Conservation (phyloP, 2,797 vertebrate genomes). For the Psittacula echo region DNA sequence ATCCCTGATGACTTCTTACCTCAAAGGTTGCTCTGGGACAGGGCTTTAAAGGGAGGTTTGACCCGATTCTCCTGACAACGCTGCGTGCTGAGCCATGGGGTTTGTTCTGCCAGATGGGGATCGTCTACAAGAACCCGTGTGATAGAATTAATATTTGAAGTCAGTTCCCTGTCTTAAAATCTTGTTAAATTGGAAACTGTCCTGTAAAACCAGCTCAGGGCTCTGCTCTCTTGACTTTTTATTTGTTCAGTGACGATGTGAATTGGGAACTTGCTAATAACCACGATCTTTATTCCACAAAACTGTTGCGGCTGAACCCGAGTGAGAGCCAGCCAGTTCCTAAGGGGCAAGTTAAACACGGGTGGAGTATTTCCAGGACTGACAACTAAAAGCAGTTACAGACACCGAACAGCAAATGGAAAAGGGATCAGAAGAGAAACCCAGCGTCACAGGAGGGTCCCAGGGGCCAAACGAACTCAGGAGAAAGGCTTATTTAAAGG, state of each 20-base stretch:
- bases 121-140: slow-evolving; percentile 78
- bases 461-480: not conserved
- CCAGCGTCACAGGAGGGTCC: fast-evolving
- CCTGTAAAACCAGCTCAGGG: fast-evolving
- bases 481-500: not conserved
- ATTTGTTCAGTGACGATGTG: not conserved
- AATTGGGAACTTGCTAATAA: not conserved
- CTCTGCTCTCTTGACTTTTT: not conserved
- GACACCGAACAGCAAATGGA: not conserved
- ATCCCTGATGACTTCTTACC: slow-evolving; percentile 75
- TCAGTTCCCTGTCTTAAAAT: fast-evolving
- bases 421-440: not conserved
- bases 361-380: not conserved
- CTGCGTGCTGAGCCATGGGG: slow-evolving; percentile 93
- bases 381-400: not conserved
- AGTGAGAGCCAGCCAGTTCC: not conserved
- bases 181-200: fast-evolving
- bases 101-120: slow-evolving; percentile 99
- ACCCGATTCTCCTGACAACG: slow-evolving; percentile 96
- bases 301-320: not conserved
- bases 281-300: fast-evolving
- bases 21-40: slow-evolving; percentile 93
- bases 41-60: slow-evolving; percentile 93
- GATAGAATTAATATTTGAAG: not conserved
- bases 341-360: fast-evolving